Evolutionary conservation across 2,797 vertebrate genomes (phyloP), one percentile per base, ranked within the genome.

Genomic region (Bothrops alternatus): DNA sequence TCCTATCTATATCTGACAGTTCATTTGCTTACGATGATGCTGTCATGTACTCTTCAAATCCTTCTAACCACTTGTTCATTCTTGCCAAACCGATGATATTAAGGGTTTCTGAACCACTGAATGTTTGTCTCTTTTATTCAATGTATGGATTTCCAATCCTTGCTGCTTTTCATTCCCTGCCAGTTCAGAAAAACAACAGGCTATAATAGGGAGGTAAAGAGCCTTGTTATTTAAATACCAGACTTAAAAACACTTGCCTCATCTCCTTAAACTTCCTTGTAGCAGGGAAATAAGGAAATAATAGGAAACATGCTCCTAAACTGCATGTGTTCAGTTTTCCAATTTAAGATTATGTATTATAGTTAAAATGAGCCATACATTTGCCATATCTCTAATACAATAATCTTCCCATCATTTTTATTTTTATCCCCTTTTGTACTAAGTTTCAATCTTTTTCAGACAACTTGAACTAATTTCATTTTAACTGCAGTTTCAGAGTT

Each of bases 381-480:
- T 50, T 28, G 73, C 61, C 57, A 26, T 28, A 73, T 28, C 11
- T 47, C 26, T 47, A n/a, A 5, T 58, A 58, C 13, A 88, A 58
- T 91, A 28, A 56, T 69, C 11, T 58, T n/a, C 32, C 18, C 85
- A 55, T 69, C 23, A 14, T 58, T 53, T 86, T 65, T 16, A 90
- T 8, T 42, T 57, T 65, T n/a, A 13, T 82, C 61, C 12, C 20
- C 32, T 32, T 65, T 20, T 69, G 32, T 42, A 42, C 20, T 82
- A 53, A 28, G 28, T 37, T 87, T 73, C 37, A 50, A 73, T 73
- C 6, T 53, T 69, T 86, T 88, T 73, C 28, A 42, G 23, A 73
- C 73, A 90, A 78, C 53, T 14, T 90, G 55, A 88, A 90, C 37
- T 87, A 73, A 93, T 89, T 61, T 90, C 12, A 78, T 87, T 90